Percentiles rank a stretch among this genome's conserved stretches.
Evolutionary conservation across 2,113 vertebrate species (phyloP).

Genomic region (Trematomus loennbergii): DNA sequence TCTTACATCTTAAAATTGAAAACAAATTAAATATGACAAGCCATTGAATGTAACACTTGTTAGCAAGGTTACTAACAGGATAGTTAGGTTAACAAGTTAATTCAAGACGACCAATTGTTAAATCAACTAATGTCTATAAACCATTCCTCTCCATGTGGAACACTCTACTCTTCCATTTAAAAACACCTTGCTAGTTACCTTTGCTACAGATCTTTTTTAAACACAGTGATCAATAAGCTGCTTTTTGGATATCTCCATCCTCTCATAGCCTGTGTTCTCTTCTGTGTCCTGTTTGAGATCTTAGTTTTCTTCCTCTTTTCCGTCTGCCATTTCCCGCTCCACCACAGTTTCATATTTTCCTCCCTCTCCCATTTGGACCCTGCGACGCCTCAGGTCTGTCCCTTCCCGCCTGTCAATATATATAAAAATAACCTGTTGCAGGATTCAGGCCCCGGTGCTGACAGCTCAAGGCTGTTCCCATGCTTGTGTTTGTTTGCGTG

Average conservation of each 20-base stretch:
- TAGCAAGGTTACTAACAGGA: background rate
- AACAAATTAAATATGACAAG: too few species aligned
- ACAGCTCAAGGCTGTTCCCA: conserved; percentile 68
- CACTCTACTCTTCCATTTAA: too few species aligned
- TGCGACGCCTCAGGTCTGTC: background rate
- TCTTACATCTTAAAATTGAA: too few species aligned
- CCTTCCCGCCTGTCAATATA: conserved; percentile 53
- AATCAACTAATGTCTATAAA: background rate
- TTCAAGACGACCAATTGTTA: background rate
- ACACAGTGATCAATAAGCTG: background rate
- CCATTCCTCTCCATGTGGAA: too few species aligned
- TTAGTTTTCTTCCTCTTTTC: background rate
- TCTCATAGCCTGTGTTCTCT: background rate
- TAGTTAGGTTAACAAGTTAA: background rate
- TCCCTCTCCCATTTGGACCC: conserved; percentile 27
- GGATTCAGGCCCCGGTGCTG: conserved; percentile 43
- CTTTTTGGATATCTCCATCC: conserved; percentile 4
- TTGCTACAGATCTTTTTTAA: background rate
- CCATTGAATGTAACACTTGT: background rate
- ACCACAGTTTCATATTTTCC: conserved; percentile 1
- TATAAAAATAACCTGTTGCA: conserved; percentile 67
- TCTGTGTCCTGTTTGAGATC: conserved; percentile 2
- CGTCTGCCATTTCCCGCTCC: background rate
- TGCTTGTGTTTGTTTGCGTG: conserved; percentile 50
- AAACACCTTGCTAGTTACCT: background rate